Conservation (phyloP, 1,140 invertebrate genomes). For the Meloidogyne chitwoodi region DNA sequence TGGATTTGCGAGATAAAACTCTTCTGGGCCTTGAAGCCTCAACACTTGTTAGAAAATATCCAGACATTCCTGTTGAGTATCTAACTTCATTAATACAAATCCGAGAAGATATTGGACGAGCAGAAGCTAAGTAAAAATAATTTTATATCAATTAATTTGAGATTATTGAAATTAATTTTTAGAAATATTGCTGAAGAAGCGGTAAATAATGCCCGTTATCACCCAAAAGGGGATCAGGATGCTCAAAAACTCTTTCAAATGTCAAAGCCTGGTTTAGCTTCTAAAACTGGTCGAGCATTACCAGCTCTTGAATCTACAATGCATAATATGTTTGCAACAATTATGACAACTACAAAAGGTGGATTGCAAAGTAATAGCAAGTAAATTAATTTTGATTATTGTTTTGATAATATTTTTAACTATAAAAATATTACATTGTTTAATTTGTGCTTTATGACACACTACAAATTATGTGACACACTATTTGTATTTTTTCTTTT, state of each 20-base stretch:
- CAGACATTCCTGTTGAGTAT: slow-evolving; percentile 41
- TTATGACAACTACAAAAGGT: slow-evolving; percentile 31
- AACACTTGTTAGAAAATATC: slow-evolving; percentile 44
- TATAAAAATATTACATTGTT: background rate
- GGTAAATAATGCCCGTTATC: slow-evolving; percentile 30
- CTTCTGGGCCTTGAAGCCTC: slow-evolving; percentile 32
- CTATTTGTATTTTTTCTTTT: background rate
- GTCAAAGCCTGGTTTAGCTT: slow-evolving; percentile 22
- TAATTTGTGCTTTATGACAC: background rate
- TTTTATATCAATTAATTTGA: background rate
- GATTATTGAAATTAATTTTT: background rate
- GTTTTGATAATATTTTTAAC: background rate
- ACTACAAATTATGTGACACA: background rate
- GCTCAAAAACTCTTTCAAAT: slow-evolving; percentile 38
- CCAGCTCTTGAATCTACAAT: slow-evolving; percentile 37
- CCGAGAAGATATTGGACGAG: slow-evolving; percentile 27
- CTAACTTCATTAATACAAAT: slow-evolving; percentile 28
- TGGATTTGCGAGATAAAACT: slow-evolving; percentile 41
- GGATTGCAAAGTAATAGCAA: background rate
- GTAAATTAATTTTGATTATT: background rate
- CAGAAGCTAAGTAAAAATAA: slow-evolving; percentile 14
- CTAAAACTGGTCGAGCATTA: slow-evolving; percentile 23
- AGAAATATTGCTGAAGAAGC: slow-evolving; percentile 42
- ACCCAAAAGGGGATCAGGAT: slow-evolving; percentile 44
- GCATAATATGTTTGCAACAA: slow-evolving; percentile 42